These are phyloP conservation scores for Lepidurus apus DNA, from an alignment of 1,140 invertebrate species.

Conservation along the genomic window DNA sequence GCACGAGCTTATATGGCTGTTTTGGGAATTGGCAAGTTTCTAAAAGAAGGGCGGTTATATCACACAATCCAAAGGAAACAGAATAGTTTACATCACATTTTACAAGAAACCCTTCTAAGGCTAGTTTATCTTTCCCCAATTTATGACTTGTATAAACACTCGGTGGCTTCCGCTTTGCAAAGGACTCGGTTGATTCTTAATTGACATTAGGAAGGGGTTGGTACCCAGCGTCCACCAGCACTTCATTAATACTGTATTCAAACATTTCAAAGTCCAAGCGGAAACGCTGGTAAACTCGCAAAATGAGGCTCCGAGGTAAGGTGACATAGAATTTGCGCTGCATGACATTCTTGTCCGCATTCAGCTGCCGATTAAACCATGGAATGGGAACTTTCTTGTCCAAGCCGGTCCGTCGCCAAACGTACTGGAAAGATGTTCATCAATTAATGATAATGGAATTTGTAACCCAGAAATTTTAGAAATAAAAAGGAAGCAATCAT, in stretches of 20 bases:
- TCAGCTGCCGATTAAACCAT: slow-evolving; percentile 29
- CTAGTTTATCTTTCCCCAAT: too few relatives aligned
- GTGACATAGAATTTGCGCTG: slow-evolving; percentile 30
- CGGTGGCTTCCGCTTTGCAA: background rate
- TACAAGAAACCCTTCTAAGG: background rate
- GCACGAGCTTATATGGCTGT: background rate
- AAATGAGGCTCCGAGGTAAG: slow-evolving; percentile 37
- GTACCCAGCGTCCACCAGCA: slow-evolving; percentile 35
- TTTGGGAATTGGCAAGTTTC: background rate
- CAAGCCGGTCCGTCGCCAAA: slow-evolving; percentile 32
- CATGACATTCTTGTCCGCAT: background rate
- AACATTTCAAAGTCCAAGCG: slow-evolving; percentile 41
- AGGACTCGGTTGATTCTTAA: background rate
- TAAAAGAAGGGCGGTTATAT: background rate
- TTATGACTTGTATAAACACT: background rate
- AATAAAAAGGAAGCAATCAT: background rate
- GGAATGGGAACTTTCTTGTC: slow-evolving; percentile 30
- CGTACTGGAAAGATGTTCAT: slow-evolving; percentile 27
- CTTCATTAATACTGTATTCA: slow-evolving; percentile 40
- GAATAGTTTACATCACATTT: background rate
- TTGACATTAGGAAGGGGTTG: background rate
- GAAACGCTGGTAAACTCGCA: slow-evolving; percentile 38
- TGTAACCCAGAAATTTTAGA: background rate
- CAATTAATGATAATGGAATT: background rate
- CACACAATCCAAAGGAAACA: background rate